These are phyloP conservation scores for Rafetus swinhoei DNA, from an alignment of 2,113 vertebrate species.

Conservation along the genomic window DNA sequence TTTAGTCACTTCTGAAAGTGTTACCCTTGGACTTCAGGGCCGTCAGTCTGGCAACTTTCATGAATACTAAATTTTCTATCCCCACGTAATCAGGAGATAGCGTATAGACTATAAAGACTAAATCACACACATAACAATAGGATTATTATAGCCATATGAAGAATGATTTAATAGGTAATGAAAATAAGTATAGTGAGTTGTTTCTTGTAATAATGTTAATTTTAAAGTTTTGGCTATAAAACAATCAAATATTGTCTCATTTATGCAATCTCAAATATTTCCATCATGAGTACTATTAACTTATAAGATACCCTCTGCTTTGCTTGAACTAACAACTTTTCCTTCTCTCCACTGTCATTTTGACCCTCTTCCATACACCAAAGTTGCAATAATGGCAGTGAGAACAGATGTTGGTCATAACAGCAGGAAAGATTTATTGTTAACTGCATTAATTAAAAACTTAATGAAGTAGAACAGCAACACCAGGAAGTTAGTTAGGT, in stretches of 20 bases:
- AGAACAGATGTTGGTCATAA: slow-evolving; percentile 35
- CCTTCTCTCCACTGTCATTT: slow-evolving; percentile 7
- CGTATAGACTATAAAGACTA: not conserved
- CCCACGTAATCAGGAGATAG: not conserved
- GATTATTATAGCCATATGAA: not conserved
- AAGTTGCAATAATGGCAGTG: slow-evolving; percentile 21
- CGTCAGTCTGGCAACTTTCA: not conserved
- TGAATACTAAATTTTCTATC: not conserved
- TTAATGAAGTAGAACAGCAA: slow-evolving; percentile 23
- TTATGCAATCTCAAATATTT: not conserved
- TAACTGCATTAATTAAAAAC: slow-evolving; percentile 15
- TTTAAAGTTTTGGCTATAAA: not conserved
- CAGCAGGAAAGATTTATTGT: not conserved
- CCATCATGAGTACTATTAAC: not conserved
- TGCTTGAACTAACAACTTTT: not conserved
- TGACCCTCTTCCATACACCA: not conserved
- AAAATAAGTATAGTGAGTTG: not conserved
- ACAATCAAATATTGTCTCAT: not conserved
- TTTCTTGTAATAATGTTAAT: not conserved
- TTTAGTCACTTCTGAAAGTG: not conserved
- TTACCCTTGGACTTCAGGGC: not conserved
- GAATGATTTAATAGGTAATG: not conserved
- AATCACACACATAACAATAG: not conserved
- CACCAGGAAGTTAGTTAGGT: not conserved
- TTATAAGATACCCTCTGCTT: not conserved